A percentile compares a stretch with the other conserved stretches of the same genome.
phyloP scores from a whole-genome alignment of 1,140 invertebrate genomes.

The Brachionus plicatilis region DNA sequence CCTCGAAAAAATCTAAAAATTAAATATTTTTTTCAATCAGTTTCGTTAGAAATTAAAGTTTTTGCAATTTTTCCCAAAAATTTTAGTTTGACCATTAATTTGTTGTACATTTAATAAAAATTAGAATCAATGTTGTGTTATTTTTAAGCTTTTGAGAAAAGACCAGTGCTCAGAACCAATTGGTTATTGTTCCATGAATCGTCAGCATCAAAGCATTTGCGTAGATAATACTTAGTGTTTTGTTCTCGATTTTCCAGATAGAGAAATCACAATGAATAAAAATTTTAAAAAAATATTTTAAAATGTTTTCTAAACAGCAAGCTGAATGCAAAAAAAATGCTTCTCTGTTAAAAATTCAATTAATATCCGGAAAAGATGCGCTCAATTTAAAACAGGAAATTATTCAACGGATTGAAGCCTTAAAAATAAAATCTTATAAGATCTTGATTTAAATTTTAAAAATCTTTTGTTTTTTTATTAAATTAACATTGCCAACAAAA shows the following conservation, averaged over 20 bases:
- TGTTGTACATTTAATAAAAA: too few relatives aligned
- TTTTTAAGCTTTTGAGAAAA: background rate
- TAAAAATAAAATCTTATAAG: too few relatives aligned
- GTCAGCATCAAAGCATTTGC: background rate
- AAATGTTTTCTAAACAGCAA: background rate
- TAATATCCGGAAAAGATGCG: too few relatives aligned
- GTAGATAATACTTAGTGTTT: background rate
- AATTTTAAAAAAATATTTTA: background rate
- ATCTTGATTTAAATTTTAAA: too few relatives aligned
- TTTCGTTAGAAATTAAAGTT: background rate
- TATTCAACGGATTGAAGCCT: too few relatives aligned
- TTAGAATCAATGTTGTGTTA: background rate
- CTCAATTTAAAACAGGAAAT: too few relatives aligned
- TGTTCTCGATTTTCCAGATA: background rate
- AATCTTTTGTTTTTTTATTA: too few relatives aligned
- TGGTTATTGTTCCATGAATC: background rate
- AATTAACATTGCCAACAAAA: too few relatives aligned
- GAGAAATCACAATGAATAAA: background rate
- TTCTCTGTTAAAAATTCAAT: background rate
- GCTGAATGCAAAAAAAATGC: background rate
- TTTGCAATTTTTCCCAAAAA: background rate
- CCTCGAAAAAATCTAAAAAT: conserved; percentile 31
- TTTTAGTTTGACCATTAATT: background rate
- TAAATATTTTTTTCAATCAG: background rate
- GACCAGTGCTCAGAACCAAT: background rate